Evolutionary conservation across 1,140 invertebrate genomes (phyloP).

Genomic region (Teleopsis dalmanni): DNA sequence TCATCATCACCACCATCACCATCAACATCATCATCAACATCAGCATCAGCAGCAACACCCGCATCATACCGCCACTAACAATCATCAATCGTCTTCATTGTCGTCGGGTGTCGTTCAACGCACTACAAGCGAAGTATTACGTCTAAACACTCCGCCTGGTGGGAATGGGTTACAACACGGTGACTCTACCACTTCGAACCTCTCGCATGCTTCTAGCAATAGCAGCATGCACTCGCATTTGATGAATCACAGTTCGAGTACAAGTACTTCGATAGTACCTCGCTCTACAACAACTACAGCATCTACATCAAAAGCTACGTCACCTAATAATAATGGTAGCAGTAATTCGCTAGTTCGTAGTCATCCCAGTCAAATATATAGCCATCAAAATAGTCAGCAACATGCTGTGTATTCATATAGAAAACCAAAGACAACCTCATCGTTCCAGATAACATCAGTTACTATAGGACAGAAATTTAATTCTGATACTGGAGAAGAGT

Average conservation of each 20-base stretch:
- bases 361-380: constrained; percentile 33
- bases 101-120: constrained; percentile 57
- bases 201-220: constrained; percentile 14
- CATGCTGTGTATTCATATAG: constrained; percentile 15
- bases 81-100: constrained; percentile 16
- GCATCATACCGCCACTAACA: constrained; percentile 18
- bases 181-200: constrained; percentile 8
- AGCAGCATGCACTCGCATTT: constrained; percentile 15
- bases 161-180: constrained; percentile 10
- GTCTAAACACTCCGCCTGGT: constrained; percentile 44
- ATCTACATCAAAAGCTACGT: constrained; percentile 22
- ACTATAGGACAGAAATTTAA: constrained; percentile 64
- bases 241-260: constrained; percentile 18
- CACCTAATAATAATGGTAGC: constrained; percentile 35
- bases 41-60: constrained; percentile 15
- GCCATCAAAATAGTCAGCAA: constrained; percentile 15
- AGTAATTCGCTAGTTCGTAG: constrained; percentile 16
- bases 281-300: constrained; percentile 25
- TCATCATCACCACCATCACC: constrained; percentile 22
- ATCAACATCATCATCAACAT: constrained; percentile 14
- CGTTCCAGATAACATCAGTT: constrained; percentile 88
- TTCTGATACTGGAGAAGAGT: constrained; percentile 84
- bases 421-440: constrained; percentile 56
- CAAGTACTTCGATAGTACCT: constrained; percentile 34
- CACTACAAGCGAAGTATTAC: constrained; percentile 69